Conservation (phyloP, 2,888 invertebrate genomes). For the Caenorhabditis macrosperma region DNA sequence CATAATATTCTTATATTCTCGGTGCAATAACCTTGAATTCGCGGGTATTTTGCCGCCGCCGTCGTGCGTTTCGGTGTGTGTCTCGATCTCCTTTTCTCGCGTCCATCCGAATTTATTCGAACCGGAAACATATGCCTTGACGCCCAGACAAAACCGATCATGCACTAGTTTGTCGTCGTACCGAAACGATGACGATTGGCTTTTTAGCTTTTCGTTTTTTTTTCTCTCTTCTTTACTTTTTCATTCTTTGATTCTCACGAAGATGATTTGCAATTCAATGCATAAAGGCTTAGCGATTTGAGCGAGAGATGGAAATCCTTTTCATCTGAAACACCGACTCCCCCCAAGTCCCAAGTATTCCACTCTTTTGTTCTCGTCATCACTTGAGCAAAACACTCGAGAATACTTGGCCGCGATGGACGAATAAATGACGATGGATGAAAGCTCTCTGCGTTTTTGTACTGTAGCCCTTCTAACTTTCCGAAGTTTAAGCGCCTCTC, state of each 20-base stretch:
- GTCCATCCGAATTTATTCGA: slow-evolving; percentile 35
- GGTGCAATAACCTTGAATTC: slow-evolving; percentile 48
- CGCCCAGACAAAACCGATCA: background rate
- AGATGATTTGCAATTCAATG: slow-evolving; percentile 41
- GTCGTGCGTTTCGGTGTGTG: slow-evolving; percentile 16
- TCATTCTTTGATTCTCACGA: slow-evolving; percentile 23
- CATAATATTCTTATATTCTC: slow-evolving; percentile 12
- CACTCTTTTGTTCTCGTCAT: slow-evolving; percentile 31
- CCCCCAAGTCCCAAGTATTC: slow-evolving; percentile 10
- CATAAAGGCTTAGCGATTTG: background rate
- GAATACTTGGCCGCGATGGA: background rate
- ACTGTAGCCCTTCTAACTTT: background rate
- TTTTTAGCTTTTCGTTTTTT: slow-evolving; percentile 7
- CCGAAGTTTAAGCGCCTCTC: no score
- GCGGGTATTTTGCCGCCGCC: slow-evolving; percentile 2
- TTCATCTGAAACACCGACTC: slow-evolving; percentile 17
- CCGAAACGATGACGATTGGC: slow-evolving; percentile 3
- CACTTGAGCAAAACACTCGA: slow-evolving; percentile 50
- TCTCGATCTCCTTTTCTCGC: background rate
- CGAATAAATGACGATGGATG: background rate
- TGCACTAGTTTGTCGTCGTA: slow-evolving; percentile 13
- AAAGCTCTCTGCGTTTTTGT: background rate
- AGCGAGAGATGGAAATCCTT: background rate
- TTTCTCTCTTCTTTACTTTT: background rate
- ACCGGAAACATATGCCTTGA: slow-evolving; percentile 50